Evolutionary conservation across 2,113 vertebrate genomes (phyloP), one percentile per base, ranked within the genome.

Genomic region (Oryzias javanicus): DNA sequence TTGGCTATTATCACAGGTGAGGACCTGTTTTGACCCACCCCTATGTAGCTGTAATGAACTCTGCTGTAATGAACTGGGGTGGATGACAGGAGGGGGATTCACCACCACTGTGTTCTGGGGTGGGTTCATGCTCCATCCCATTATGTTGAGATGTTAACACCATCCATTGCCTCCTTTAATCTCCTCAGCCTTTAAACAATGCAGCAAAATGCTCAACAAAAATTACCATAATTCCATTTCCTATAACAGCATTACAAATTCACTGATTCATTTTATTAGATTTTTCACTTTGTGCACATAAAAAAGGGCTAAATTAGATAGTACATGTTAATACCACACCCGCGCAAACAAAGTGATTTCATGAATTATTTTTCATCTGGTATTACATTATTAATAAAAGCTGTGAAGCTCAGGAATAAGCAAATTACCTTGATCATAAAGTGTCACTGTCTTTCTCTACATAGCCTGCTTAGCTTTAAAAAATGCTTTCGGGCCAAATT

Each of bases 141-240:
- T 83, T 79, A 76, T 7, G 46, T 65, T 63, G 80, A 60, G 55
- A 81, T 80, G 76, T 81, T 88, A 82, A 74, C 35, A 35, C 73
- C 55, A 79, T 70, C 71, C 70, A 54, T 69, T 60, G 69, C 60
- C 56, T 83, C 72, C 64, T 86, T 74, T 67, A 70, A 81, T 78
- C 72, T 16, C 14, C 76, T 74, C 81, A 56, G 63, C 67, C 58
- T 78, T 81, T 80, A 75, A 81, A 85, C 80, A 83, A 79, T 76
- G 74, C 56, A 78, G 76, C 56, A 27, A 55, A 77, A 78, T 52
- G 67, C 65, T 58, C 70, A 66, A 57, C 66, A 60, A 35, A 74
- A 72, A 85, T 89, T 81, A 81, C 49, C 85, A 84, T 82, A 80
- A 86, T 82, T 80, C 64, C 51, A 70, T 82, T 85, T 78, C 79